phyloP scores from a whole-genome alignment of 2,888 invertebrate genomes.

The Drosophila dives region DNA sequence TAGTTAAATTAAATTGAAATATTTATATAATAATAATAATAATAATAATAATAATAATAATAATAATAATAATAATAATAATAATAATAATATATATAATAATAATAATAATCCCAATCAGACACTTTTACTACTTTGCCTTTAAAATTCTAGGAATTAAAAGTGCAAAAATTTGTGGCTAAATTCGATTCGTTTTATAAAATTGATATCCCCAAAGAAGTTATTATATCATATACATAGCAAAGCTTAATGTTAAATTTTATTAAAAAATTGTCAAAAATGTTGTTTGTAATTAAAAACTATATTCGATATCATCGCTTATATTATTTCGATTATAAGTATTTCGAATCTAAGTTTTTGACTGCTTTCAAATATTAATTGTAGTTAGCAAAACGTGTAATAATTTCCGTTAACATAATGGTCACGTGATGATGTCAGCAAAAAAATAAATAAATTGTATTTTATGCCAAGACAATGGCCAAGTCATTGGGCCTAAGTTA shows the following conservation, averaged over 20 bases:
- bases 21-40: too few species aligned
- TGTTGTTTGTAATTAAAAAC: neutral
- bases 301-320: neutral
- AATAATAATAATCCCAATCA: too few species aligned
- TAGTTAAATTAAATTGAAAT: too few species aligned
- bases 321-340: too few species aligned
- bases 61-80: too few species aligned
- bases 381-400: neutral
- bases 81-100: too few species aligned
- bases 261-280: accelerated
- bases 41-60: too few species aligned
- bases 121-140: too few species aligned
- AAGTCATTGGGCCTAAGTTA: constrained; percentile 21
- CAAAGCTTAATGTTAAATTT: neutral
- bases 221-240: neutral
- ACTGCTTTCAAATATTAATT: neutral
- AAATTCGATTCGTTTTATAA: neutral
- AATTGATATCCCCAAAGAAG: too few species aligned
- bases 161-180: neutral
- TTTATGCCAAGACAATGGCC: constrained; percentile 23
- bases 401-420: neutral
- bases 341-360: neutral
- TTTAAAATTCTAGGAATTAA: too few species aligned
- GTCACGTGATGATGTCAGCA: constrained; percentile 36
- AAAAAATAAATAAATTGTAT: constrained; percentile 30